These are phyloP conservation scores for Molothrus ater DNA, from an alignment of 2,797 vertebrate species.

Conservation along the genomic window DNA sequence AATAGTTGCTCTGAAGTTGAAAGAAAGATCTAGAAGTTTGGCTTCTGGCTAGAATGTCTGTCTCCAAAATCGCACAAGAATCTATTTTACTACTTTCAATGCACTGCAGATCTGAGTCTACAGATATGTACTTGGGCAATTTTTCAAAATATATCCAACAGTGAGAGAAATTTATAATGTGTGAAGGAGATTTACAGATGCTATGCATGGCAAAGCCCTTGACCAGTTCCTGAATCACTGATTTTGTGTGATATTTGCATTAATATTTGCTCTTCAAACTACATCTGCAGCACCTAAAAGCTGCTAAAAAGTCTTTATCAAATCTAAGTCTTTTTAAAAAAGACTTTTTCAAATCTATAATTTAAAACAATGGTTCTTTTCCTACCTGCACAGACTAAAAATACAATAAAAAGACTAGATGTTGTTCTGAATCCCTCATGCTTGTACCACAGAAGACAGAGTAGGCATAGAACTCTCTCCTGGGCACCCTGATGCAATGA, in stretches of 20 bases:
- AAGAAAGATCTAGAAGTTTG: background rate
- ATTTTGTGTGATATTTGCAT: background rate
- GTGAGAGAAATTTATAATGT: background rate
- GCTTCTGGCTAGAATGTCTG: background rate
- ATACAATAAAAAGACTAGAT: background rate
- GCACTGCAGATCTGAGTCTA: background rate
- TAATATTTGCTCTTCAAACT: background rate
- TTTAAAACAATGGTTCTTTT: background rate
- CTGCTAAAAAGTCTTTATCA: background rate
- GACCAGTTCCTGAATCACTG: background rate
- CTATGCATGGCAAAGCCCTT: background rate
- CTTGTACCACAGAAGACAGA: background rate
- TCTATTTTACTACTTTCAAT: background rate
- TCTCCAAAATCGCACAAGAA: background rate
- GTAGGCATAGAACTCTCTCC: accelerated
- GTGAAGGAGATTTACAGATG: background rate
- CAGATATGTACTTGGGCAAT: background rate
- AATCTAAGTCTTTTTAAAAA: background rate
- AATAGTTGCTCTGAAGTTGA: background rate
- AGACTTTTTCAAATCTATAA: background rate
- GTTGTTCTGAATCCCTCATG: background rate
- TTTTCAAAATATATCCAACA: background rate
- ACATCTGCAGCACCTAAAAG: background rate
- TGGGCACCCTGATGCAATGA: background rate
- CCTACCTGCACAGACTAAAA: background rate